Base-by-base conservation (phyloP, 2,797 vertebrate species). In the Alectoris magna region DNA sequence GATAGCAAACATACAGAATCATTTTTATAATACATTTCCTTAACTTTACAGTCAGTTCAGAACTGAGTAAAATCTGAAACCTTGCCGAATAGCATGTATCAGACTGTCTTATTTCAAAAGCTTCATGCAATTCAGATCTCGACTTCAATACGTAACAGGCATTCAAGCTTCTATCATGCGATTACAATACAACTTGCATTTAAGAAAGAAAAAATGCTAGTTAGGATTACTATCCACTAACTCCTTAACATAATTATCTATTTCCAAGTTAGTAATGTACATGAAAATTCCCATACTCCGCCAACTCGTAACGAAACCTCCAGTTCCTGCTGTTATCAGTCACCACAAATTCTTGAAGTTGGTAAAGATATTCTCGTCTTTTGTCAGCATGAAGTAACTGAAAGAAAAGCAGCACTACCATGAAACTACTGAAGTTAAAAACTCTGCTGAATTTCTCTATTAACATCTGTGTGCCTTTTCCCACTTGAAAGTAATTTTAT, bases 341-440 rank as follows among this genome's bases (percentile, higher is more conserved):
- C 89, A 98, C 98, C 76, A 98, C 96, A 91, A 97, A 98, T 87
- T 98, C 98, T 89, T 98, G 98, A 77, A 98, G 97, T 84, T 98
- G 98, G 79, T 96, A 97, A 70, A 98, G 97, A 93, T 98, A 98
- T 14, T 98, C 98, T 38, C 98, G 93, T 89, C 98, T 98, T 96
- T 98, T 97, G 88, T 98, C 98, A 73, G 96, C 97, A 68, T 97
- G 98, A 91, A 98, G 98, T 91, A 98, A 79, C 97, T 98, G 43
- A 67, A 88, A 74, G 53, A 63, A 95, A 91, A 90, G 82, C 48
- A 38, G 75, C 72, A 36, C 55, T 66, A 41, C 66, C 10, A 48
- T 66, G 49, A 64, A 83, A 53, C n/a, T 43, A 53, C 12, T 59
- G 31, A 36, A 44, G 60, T 66, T 91, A 59, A n/a, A 4, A 38